Evolutionary conservation across 2,888 invertebrate genomes (phyloP), one percentile per base, ranked within the genome.

Genomic region (Archaeoteleia sp.): DNA sequence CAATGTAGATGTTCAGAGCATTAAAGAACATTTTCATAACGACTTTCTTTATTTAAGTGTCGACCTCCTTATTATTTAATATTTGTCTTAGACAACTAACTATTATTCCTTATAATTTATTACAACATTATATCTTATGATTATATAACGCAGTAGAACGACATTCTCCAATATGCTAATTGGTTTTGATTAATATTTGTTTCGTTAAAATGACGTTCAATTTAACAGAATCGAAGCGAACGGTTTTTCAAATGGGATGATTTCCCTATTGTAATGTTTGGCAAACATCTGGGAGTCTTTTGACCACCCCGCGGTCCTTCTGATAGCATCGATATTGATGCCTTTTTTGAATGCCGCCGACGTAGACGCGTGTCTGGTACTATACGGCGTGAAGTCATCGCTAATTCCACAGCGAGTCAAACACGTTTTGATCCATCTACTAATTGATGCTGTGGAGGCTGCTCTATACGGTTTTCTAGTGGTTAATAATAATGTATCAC

Each of bases 291-390:
- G 43, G 0, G 43, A 55, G 0, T 6, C 25, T 12, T 55, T 8
- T 0, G 43, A 43, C 55, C 43, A 55, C 1, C 55, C 15, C 10
- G 55, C 55, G 2, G 43, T 17, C 7, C 35, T 35, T 17, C 43
- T 35, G 20, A 55, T 55, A 8, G 35, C 5, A 0, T 25, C 37
- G 0, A 55, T 9, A 37, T 34, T 43, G 1, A 42, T 35, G 1
- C 46, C 55, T 20, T 45, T 57, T 9, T 45, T 57, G 15, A 45
- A 20, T 0, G 55, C 55, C 3, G 55, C 35, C 7, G 43, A 55
- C 1, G 55, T 34, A 1, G 55, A 45, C 5, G 71, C 68, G 42
- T 67, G 67, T 12, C 61, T 54, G 1, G 57, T 61, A 7, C 60
- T 55, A 29, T 71, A 65, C 1, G 55, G 63, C 0, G 65, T 54